These are phyloP conservation scores for Sinocyclocheilus anophthalmus DNA, from an alignment of 2,113 vertebrate genomes.

Conservation along the genomic window DNA sequence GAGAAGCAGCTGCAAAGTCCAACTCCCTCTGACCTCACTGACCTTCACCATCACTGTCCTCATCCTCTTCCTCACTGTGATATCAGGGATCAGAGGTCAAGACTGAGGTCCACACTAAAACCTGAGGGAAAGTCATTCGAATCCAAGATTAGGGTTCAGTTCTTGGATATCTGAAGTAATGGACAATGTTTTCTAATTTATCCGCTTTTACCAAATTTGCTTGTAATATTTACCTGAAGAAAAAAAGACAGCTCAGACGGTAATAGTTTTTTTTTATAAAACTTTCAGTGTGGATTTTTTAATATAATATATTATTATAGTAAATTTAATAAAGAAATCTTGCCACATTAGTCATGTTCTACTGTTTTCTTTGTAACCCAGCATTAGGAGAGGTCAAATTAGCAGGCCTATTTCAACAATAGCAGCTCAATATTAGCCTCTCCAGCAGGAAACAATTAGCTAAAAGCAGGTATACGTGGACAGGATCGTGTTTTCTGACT, in stretches of 20 bases:
- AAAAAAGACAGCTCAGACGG: too few relatives aligned
- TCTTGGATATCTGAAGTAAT: too few relatives aligned
- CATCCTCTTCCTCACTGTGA: neutral
- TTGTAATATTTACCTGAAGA: neutral
- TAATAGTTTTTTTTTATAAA: too few relatives aligned
- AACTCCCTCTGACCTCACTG: constrained; percentile 10
- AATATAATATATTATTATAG: too few relatives aligned
- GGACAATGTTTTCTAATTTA: too few relatives aligned
- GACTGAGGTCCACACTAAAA: neutral
- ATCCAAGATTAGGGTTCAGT: neutral
- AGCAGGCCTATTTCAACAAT: constrained; percentile 46
- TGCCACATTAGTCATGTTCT: neutral
- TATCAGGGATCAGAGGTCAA: neutral
- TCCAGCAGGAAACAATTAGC: constrained; percentile 51
- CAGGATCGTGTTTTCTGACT: constrained; percentile 57
- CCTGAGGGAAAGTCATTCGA: neutral
- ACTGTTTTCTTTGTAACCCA: constrained; percentile 52
- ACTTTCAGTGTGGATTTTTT: too few relatives aligned
- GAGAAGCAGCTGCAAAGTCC: constrained; percentile 10
- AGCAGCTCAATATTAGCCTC: constrained; percentile 54
- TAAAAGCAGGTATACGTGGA: constrained; percentile 52
- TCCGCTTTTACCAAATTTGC: neutral
- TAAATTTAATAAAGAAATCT: neutral
- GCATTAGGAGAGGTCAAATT: constrained; percentile 8
- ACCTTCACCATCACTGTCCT: neutral